A percentile compares a stretch with the other conserved stretches of the same genome.
Evolutionary conservation across 2,888 invertebrate genomes (phyloP).

Genomic region (Amphipoea lucens): DNA sequence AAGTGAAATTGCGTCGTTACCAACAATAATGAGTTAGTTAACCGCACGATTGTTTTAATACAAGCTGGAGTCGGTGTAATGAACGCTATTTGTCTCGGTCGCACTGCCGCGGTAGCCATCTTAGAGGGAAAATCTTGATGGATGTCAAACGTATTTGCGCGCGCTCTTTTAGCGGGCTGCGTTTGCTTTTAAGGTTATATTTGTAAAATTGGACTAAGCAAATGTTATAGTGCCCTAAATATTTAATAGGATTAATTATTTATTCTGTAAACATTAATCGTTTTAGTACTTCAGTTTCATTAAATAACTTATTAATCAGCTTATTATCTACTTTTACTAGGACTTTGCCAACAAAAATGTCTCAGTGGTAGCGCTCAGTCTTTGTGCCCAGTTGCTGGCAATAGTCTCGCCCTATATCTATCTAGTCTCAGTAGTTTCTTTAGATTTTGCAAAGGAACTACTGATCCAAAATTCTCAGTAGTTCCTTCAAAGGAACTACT

Average conservation of each 20-base stretch:
- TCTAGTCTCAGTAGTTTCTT: no score
- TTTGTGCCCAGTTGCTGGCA: neutral
- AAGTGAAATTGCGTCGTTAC: conserved; percentile 76
- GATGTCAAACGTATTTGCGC: conserved; percentile 41
- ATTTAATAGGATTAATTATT: neutral
- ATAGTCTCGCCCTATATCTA: neutral
- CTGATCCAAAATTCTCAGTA: no score
- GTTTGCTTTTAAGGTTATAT: conserved; percentile 5
- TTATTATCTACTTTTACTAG: neutral
- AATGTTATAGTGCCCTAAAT: no score
- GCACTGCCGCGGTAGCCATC: conserved; percentile 54
- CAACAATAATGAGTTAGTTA: conserved; percentile 76
- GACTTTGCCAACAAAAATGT: neutral
- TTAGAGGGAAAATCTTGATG: conserved; percentile 61
- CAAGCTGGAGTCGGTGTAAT: conserved; percentile 65
- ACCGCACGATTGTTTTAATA: conserved; percentile 74
- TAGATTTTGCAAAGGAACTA: no score
- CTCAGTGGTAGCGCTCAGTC: neutral
- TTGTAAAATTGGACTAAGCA: neutral
- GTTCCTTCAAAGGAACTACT: no score
- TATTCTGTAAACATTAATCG: neutral
- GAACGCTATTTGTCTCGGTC: conserved; percentile 69
- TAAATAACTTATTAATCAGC: neutral
- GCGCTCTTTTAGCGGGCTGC: conserved; percentile 17
- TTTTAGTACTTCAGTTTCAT: neutral